phyloP scores from a whole-genome alignment of 2,888 invertebrate genomes.

The Platycheirus albimanus region DNA sequence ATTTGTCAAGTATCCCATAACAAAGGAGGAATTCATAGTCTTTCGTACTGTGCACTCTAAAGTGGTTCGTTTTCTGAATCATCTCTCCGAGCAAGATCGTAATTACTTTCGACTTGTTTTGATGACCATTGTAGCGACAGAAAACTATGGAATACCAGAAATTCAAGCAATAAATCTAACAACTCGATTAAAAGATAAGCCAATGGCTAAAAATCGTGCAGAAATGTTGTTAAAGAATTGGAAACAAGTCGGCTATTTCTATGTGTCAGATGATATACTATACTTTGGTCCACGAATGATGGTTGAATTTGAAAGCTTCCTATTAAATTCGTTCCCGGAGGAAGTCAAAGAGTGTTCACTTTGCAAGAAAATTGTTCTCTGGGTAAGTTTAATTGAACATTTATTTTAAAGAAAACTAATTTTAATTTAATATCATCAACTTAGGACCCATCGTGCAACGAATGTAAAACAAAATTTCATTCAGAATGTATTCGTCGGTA shows the following conservation, averaged over 20 bases:
- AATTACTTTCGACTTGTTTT: conserved; percentile 76
- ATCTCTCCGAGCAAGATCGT: conserved; percentile 76
- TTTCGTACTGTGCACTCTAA: conserved; percentile 75
- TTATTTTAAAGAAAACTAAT: background rate
- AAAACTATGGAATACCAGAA: conserved; percentile 76
- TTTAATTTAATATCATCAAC: background rate
- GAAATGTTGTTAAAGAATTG: conserved; percentile 76
- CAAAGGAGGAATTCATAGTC: conserved; percentile 76
- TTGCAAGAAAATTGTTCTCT: conserved; percentile 76
- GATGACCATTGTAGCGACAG: conserved; percentile 71
- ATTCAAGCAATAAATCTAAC: conserved; percentile 75
- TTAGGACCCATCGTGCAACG: conserved; percentile 76
- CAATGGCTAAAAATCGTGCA: conserved; percentile 76
- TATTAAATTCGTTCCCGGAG: conserved; percentile 75
- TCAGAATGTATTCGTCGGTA: conserved; percentile 77
- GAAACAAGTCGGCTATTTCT: conserved; percentile 77
- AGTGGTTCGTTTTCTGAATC: conserved; percentile 74
- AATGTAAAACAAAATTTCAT: conserved; percentile 76
- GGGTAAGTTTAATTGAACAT: too few species aligned
- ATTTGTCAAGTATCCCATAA: conserved; percentile 76
- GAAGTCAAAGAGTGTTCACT: conserved; percentile 76
- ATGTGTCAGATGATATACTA: conserved; percentile 74
- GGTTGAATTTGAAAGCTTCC: conserved; percentile 76
- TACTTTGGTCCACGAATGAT: conserved; percentile 77
- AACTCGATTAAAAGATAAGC: conserved; percentile 70